These are phyloP conservation scores for Seriola dumerili DNA, from an alignment of 2,113 vertebrate genomes.

Conservation along the genomic window DNA sequence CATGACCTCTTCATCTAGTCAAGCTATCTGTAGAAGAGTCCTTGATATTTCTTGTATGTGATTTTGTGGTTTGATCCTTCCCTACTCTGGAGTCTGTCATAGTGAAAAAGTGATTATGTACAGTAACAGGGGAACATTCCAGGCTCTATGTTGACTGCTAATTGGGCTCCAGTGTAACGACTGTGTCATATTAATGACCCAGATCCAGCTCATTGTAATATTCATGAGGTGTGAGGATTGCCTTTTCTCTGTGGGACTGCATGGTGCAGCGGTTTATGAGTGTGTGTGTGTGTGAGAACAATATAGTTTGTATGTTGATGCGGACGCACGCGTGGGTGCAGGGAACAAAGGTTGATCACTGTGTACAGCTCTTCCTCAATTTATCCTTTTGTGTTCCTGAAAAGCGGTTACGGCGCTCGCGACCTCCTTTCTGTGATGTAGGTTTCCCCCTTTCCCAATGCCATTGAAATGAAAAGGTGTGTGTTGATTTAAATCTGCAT, in stretches of 20 bases:
- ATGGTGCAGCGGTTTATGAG: conserved; percentile 45
- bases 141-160: conserved; percentile 80
- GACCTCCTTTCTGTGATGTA: conserved; percentile 6
- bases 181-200: conserved; percentile 86
- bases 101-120: conserved; percentile 76
- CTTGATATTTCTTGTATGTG: conserved; percentile 53
- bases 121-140: conserved; percentile 69
- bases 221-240: conserved; percentile 79
- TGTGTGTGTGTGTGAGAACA: conserved; percentile 21
- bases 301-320: conserved; percentile 21
- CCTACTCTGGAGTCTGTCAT: conserved; percentile 46
- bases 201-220: conserved; percentile 82
- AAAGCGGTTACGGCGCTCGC: conserved; percentile 42
- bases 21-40: conserved; percentile 22
- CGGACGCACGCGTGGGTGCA: conserved; percentile 21
- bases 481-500: conserved; percentile 50
- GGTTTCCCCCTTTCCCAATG: background rate
- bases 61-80: conserved; percentile 60
- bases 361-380: conserved; percentile 41
- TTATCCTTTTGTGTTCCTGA: conserved; percentile 62
- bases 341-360: conserved; percentile 58
- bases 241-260: conserved; percentile 60
- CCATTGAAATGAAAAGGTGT: conserved; percentile 28
- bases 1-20: conserved; percentile 22
- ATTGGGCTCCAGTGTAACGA: conserved; percentile 82